phyloP scores from a whole-genome alignment of 2,113 vertebrate genomes.

The Gymnogyps californianus region DNA sequence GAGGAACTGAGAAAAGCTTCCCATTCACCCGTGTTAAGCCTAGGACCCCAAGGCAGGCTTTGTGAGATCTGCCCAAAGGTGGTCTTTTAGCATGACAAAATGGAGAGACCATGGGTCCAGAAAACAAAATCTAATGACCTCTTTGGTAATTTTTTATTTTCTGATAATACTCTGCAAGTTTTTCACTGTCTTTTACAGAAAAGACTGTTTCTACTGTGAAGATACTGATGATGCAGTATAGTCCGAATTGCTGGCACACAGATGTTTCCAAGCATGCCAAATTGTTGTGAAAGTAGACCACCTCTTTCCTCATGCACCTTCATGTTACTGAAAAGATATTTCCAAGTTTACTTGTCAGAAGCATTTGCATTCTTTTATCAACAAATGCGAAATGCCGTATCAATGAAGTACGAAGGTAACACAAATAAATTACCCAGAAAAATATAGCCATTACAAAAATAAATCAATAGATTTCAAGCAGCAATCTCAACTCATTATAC shows the following conservation, averaged over 20 bases:
- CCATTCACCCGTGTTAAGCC: background rate
- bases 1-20: background rate
- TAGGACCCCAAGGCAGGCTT: background rate
- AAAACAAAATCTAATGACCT: background rate
- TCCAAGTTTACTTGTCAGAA: background rate
- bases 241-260: background rate
- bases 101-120: fast-evolving
- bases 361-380: background rate
- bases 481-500: background rate
- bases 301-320: background rate
- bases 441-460: background rate
- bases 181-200: background rate
- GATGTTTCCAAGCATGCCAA: background rate
- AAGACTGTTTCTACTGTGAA: background rate
- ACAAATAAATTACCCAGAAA: background rate
- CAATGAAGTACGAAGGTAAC: background rate
- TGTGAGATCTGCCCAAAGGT: background rate
- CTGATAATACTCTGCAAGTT: background rate
- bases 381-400: background rate
- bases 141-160: background rate
- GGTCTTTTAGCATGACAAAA: background rate
- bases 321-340: background rate
- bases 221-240: background rate
- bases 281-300: background rate
- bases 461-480: background rate